Evolutionary conservation across 2,888 invertebrate genomes (phyloP).

Genomic region (Vesta saturnalis): DNA sequence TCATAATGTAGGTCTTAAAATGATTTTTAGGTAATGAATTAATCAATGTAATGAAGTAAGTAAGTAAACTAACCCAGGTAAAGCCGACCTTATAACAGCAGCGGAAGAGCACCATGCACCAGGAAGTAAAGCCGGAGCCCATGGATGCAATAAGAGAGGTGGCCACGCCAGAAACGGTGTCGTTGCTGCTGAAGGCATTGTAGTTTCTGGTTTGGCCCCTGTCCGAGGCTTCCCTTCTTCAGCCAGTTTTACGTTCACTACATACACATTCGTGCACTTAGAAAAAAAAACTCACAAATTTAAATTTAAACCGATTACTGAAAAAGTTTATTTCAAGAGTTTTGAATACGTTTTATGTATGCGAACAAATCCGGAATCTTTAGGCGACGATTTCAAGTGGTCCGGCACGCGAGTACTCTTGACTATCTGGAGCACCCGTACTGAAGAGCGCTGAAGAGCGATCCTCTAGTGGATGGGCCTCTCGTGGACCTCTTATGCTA

Average conservation of each 20-base stretch:
- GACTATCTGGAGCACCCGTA: constrained; percentile 61
- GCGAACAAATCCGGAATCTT: constrained; percentile 36
- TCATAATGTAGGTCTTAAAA: no score
- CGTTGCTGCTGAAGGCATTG: constrained; percentile 52
- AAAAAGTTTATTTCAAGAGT: not conserved
- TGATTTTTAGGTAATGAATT: not conserved
- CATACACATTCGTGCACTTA: not conserved
- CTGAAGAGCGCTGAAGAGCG: constrained; percentile 61
- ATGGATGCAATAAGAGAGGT: constrained; percentile 77
- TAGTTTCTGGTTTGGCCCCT: constrained; percentile 41
- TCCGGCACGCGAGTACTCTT: constrained; percentile 60
- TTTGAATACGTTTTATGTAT: not conserved
- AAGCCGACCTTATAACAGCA: constrained; percentile 75
- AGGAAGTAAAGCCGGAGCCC: constrained; percentile 78
- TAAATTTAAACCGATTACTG: not conserved
- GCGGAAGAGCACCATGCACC: constrained; percentile 72
- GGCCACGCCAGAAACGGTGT: constrained; percentile 78
- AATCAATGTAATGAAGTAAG: constrained; percentile 12
- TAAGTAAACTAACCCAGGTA: constrained; percentile 83
- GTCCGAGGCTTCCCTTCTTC: constrained; percentile 54
- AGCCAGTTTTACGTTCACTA: constrained; percentile 54
- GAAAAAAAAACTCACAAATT: constrained; percentile 15
- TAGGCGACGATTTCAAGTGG: constrained; percentile 52
- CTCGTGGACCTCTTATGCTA: constrained; percentile 51
- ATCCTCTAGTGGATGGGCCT: constrained; percentile 60